Conservation (phyloP, 1,140 invertebrate species). For the Nomia melanderi region DNA sequence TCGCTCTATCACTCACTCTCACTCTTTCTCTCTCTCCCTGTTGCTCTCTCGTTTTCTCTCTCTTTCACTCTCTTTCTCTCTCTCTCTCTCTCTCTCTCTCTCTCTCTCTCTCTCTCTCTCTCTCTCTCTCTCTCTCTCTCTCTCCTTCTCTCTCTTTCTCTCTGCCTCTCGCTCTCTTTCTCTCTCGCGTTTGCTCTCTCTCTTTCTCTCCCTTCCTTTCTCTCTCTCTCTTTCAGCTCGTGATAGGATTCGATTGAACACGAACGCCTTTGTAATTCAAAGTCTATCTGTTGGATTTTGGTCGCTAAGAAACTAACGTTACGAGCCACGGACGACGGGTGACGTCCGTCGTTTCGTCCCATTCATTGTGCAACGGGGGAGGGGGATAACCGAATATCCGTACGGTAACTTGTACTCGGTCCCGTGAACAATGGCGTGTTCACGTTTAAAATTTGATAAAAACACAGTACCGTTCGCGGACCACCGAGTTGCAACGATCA, state of each 20-base stretch:
- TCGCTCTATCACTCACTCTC: neutral
- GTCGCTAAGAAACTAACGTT: conserved; percentile 5
- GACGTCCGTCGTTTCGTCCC: neutral
- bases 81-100: too few relatives aligned
- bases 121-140: too few relatives aligned
- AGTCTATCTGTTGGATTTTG: conserved; percentile 31
- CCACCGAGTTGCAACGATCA: neutral
- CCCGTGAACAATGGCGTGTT: neutral
- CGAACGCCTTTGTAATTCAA: conserved; percentile 17
- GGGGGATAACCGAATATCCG: too few relatives aligned
- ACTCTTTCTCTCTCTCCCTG: too few relatives aligned
- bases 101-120: too few relatives aligned
- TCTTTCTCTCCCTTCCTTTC: too few relatives aligned
- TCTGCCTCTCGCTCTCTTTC: too few relatives aligned
- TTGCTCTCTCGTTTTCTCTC: too few relatives aligned
- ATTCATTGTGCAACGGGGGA: neutral
- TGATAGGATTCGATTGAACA: conserved; percentile 27
- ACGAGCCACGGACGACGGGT: too few relatives aligned
- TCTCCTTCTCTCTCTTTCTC: too few relatives aligned
- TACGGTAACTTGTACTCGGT: neutral
- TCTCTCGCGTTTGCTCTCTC: too few relatives aligned
- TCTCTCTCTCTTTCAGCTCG: neutral
- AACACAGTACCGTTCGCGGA: neutral
- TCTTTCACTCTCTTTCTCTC: too few relatives aligned
- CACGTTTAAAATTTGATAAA: neutral